Percentiles rank a stretch among this genome's conserved stretches.
phyloP scores from a whole-genome alignment of 2,113 vertebrate species.

The Paraplagusia blochii region DNA sequence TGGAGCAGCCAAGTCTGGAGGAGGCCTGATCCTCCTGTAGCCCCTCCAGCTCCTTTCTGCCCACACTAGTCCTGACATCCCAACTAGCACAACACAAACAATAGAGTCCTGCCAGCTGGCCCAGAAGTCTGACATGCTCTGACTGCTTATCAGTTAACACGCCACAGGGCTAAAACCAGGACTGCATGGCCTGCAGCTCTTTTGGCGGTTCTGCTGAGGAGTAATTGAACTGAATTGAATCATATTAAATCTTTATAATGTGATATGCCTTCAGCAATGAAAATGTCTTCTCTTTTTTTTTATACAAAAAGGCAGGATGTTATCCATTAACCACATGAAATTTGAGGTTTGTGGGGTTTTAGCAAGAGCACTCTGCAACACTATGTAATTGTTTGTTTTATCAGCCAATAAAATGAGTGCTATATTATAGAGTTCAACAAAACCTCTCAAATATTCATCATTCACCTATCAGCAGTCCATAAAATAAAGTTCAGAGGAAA shows the following conservation, averaged over 20 bases:
- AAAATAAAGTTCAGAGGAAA: conserved; percentile 47
- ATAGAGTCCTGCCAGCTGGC: conserved; percentile 68
- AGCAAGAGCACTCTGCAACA: conserved; percentile 7
- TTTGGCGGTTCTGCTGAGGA: conserved; percentile 21
- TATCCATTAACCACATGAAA: conserved; percentile 9
- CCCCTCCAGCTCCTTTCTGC: conserved; percentile 55
- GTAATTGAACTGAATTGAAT: conserved; percentile 37
- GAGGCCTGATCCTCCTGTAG: conserved; percentile 70
- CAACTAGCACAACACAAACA: conserved; percentile 69
- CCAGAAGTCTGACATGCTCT: conserved; percentile 54
- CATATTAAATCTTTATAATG: conserved; percentile 7
- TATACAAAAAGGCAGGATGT: conserved; percentile 4
- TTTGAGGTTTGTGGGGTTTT: conserved; percentile 14
- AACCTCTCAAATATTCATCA: conserved; percentile 14
- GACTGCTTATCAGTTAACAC: conserved; percentile 64
- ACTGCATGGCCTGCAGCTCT: conserved; percentile 28
- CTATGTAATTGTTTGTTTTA: conserved; percentile 29
- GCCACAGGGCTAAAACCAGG: conserved; percentile 53
- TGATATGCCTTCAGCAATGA: conserved; percentile 14
- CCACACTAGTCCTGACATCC: conserved; percentile 59
- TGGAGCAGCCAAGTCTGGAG: conserved; percentile 70
- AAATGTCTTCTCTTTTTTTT: too few relatives aligned
- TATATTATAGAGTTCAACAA: conserved; percentile 21
- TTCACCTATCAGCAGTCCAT: conserved; percentile 29
- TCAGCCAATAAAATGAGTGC: conserved; percentile 20